Percentiles rank a stretch among this genome's conserved stretches.
Conservation (phyloP, 2,888 invertebrate genomes). For the Ectemnius continuus region DNA sequence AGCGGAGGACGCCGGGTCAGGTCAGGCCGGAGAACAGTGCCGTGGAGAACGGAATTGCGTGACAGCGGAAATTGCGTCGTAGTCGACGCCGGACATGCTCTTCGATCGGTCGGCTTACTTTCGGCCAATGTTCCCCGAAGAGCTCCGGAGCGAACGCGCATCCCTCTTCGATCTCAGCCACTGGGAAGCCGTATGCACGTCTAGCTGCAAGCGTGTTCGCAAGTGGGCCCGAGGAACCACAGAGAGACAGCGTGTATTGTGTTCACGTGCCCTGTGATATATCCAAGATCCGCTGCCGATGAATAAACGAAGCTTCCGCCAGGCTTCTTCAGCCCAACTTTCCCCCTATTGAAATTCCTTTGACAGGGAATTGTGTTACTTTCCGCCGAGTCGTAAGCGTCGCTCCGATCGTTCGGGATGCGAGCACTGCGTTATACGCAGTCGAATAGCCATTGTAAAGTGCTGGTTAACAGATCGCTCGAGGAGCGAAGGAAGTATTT, state of each 20-base stretch:
- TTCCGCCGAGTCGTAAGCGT: neutral
- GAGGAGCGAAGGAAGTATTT: neutral
- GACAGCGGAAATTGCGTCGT: constrained; percentile 26
- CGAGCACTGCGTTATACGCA: neutral
- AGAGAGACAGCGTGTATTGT: neutral
- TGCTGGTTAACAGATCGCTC: neutral
- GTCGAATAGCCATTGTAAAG: neutral
- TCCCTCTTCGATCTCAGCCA: neutral
- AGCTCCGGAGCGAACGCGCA: neutral
- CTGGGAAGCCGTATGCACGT: no score
- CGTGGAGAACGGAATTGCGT: constrained; percentile 15
- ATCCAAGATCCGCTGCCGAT: neutral
- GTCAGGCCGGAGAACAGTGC: constrained; percentile 1
- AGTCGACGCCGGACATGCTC: neutral
- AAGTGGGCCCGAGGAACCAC: neutral
- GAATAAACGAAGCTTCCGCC: neutral
- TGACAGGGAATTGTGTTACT: neutral
- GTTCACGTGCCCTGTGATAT: neutral
- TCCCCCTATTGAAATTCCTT: neutral
- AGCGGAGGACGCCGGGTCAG: no score
- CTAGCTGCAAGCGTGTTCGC: neutral
- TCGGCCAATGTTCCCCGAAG: neutral
- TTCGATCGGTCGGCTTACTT: neutral
- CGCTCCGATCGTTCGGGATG: neutral
- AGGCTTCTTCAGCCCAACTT: neutral